Base-by-base conservation (phyloP, 2,797 vertebrate species). In the Eupleurogrammus muticus region DNA sequence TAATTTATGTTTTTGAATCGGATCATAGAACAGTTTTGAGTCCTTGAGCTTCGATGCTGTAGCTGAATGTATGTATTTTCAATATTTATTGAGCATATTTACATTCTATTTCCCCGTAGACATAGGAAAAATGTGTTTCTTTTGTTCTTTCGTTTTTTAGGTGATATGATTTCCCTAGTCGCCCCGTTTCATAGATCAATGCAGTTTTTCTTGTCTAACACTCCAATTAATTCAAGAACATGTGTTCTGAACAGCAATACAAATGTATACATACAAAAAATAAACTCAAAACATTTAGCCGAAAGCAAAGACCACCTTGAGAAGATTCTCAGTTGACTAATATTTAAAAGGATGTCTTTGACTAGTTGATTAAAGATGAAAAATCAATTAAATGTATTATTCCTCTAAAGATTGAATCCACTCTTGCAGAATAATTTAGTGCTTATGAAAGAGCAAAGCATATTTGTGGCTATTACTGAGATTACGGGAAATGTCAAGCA, bases 1-100 rank as follows among this genome's bases (percentile, higher is more conserved):
- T 28, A 20, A 24, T 49, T 47, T 75, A 34, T 73, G 51, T 70
- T 76, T 54, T 40, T 73, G 32, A 61, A 63, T 42, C 12, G 55
- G 38, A 17, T 70, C 57, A 55, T 44, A 42, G 76, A 62, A 62
- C 46, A 9, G 9, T 65, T 36, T 16, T 4, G 4, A 21, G 21
- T 75, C 48, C 36, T 47, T 23, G n/a, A 55, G 46, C 46, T 75
- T 44, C 77, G 34, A 61, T 46, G 24, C 9, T 20, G 19, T 48
- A 5, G 35, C 46, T 34, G 13, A 56, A 46, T 69, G 19, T 34
- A 1, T 51, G 20, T 36, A 10, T 40, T 4, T 62, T 6, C 28
- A 53, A 20, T 48, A 14, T 66, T 69, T 44, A 62, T 13, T 3
- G 53, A 10, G n/a, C 3, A 9, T 48, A 59, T 49, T 38, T 24